Conservation (phyloP, 2,113 vertebrate genomes). For the Ondatra zibethicus region DNA sequence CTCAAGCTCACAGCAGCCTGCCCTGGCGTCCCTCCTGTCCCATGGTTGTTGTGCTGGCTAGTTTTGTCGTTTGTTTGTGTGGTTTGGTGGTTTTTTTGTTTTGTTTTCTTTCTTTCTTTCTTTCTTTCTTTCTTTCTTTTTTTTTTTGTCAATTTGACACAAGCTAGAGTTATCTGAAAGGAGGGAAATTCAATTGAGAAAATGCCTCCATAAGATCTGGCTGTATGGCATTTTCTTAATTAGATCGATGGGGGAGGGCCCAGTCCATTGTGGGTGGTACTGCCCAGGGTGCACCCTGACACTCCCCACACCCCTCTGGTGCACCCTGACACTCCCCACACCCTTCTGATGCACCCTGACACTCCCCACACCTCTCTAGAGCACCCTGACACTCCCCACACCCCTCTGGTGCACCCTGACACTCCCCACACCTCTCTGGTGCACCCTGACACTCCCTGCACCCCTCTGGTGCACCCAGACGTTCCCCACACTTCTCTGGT, state of each 20-base stretch:
- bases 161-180: neutral
- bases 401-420: neutral
- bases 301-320: neutral
- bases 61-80: too few relatives aligned
- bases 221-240: neutral
- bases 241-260: neutral
- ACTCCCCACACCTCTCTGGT: neutral
- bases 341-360: neutral
- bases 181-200: neutral
- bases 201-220: neutral
- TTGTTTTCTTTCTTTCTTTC: neutral
- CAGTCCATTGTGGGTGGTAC: neutral
- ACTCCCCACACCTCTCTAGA: neutral
- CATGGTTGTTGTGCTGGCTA: neutral
- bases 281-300: neutral
- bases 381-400: neutral
- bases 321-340: neutral
- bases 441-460: neutral
- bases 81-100: neutral
- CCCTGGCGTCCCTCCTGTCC: neutral
- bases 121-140: neutral
- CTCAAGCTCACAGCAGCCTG: neutral
- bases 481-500: neutral
- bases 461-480: neutral
- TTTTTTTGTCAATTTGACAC: neutral